phyloP scores from a whole-genome alignment of 2,113 vertebrate species.

The Nyctereutes procyonoides region DNA sequence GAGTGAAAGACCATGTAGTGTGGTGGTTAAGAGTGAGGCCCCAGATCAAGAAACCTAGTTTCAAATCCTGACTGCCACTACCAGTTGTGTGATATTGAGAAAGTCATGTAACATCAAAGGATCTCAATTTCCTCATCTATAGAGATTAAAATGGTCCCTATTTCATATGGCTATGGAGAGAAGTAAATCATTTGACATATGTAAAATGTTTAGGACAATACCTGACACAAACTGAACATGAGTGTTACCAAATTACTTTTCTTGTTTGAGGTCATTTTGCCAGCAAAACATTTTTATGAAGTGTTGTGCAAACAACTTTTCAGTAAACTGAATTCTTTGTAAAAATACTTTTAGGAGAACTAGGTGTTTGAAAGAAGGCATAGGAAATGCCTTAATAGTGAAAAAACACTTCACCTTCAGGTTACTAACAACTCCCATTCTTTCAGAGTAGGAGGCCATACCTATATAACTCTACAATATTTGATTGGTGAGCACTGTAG shows the following conservation, averaged over 20 bases:
- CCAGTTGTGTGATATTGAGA: background rate
- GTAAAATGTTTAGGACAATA: background rate
- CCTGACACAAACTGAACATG: background rate
- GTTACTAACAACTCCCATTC: background rate
- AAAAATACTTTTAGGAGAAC: background rate
- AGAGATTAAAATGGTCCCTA: background rate
- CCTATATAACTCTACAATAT: background rate
- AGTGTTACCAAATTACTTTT: background rate
- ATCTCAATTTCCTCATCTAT: background rate
- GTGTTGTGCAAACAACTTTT: background rate
- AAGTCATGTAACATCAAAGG: background rate
- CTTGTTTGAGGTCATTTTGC: background rate
- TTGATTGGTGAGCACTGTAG: background rate
- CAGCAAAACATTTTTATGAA: slow-evolving; percentile 9
- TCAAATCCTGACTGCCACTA: background rate
- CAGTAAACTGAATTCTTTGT: background rate
- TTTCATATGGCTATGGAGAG: background rate
- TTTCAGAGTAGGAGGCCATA: background rate
- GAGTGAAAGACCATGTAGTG: background rate
- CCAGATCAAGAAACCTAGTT: background rate
- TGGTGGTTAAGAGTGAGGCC: background rate
- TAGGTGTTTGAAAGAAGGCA: background rate
- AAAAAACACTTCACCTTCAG: background rate
- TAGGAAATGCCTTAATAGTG: background rate
- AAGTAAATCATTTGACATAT: background rate